Evolutionary conservation across 2,888 invertebrate species (phyloP).

Genomic region (Hypolimnas misippus): DNA sequence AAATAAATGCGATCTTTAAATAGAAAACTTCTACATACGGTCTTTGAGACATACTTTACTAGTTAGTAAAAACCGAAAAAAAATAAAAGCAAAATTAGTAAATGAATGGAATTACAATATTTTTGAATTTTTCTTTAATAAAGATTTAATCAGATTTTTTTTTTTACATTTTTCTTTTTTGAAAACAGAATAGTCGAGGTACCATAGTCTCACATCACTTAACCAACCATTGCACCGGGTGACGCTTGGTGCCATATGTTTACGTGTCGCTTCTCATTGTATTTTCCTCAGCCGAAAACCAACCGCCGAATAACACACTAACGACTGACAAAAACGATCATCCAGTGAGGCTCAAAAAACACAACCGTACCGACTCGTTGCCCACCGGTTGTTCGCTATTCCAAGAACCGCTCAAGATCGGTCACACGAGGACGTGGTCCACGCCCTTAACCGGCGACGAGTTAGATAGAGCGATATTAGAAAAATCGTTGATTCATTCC

Average conservation of each 20-base stretch:
- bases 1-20: too few species aligned
- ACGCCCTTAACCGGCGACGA: constrained; percentile 86
- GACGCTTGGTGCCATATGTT: constrained; percentile 72
- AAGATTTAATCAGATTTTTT: too few species aligned
- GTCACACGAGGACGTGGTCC: constrained; percentile 88
- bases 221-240: constrained; percentile 64
- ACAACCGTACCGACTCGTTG: constrained; percentile 73
- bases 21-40: too few species aligned
- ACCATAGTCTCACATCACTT: constrained; percentile 44
- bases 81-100: too few species aligned
- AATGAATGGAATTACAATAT: too few species aligned
- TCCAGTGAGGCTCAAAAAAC: constrained; percentile 61
- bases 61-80: not conserved
- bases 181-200: constrained; percentile 23
- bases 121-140: too few species aligned
- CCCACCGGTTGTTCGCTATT: constrained; percentile 68
- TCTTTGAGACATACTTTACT: not conserved
- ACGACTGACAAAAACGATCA: constrained; percentile 64
- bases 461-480: constrained; percentile 62
- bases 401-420: constrained; percentile 69
- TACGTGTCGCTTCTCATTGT: constrained; percentile 78
- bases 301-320: constrained; percentile 77
- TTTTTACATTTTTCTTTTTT: too few species aligned
- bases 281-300: constrained; percentile 75
- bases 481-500: constrained; percentile 62